Evolutionary conservation across 2,113 vertebrate genomes (phyloP).

Genomic region (Oplegnathus fasciatus): DNA sequence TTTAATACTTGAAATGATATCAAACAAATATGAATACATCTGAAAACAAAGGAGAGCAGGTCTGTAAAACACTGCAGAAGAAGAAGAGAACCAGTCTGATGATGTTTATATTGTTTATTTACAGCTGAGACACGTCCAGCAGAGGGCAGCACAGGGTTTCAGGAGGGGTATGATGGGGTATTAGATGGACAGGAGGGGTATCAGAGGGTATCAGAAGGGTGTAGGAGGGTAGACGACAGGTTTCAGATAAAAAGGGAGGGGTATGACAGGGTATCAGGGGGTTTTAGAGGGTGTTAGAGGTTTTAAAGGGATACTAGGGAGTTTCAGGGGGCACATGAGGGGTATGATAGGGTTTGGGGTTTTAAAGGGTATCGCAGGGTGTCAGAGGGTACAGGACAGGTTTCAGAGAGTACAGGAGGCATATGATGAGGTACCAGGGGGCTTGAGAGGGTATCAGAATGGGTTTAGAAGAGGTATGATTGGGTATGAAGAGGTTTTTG

Average conservation of each 20-base stretch:
- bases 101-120: conserved; percentile 49
- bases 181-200: neutral
- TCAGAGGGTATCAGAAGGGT: neutral
- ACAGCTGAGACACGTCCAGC: conserved; percentile 41
- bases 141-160: conserved; percentile 29
- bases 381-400: too few relatives aligned
- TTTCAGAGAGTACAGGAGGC: too few relatives aligned
- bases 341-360: neutral
- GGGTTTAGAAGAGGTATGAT: too few relatives aligned
- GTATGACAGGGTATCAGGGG: too few relatives aligned
- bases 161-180: neutral
- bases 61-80: neutral
- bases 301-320: neutral
- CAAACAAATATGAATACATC: neutral
- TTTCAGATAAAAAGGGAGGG: too few relatives aligned
- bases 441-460: too few relatives aligned
- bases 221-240: too few relatives aligned
- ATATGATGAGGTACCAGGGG: too few relatives aligned
- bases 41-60: too few relatives aligned
- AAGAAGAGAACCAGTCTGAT: neutral
- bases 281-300: neutral
- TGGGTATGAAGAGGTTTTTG: too few relatives aligned
- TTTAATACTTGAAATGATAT: neutral
- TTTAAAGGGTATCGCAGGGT: neutral
- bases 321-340: too few relatives aligned